Conservation (phyloP, 2,797 vertebrate genomes). For the Geotria australis region DNA sequence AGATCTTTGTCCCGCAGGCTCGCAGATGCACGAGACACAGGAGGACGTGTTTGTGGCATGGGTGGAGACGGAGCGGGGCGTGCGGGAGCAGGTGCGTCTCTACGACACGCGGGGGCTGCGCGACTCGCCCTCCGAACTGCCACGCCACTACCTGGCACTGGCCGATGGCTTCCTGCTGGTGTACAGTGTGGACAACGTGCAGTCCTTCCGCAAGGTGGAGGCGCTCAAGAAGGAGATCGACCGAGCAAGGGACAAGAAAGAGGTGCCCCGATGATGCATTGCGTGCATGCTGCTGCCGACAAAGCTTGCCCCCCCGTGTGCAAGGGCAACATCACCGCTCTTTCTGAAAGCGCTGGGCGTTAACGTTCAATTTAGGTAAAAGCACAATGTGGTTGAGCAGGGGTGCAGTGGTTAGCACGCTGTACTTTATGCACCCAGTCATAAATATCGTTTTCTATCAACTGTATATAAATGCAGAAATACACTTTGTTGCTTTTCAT, state of each 20-base stretch:
- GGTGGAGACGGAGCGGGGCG: slow-evolving; percentile 78
- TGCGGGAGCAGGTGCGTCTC: slow-evolving; percentile 79
- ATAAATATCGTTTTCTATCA: too few relatives aligned
- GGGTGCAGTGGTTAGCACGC: too few relatives aligned
- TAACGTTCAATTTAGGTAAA: too few relatives aligned
- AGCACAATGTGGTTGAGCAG: too few relatives aligned
- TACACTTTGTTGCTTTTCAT: too few relatives aligned
- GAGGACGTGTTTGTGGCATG: slow-evolving; percentile 94
- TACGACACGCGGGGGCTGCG: slow-evolving; percentile 76
- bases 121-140: slow-evolving; percentile 42
- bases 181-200: slow-evolving; percentile 73
- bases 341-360: too few relatives aligned
- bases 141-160: slow-evolving; percentile 74
- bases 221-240: slow-evolving; percentile 90
- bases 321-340: too few relatives aligned
- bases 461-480: too few relatives aligned
- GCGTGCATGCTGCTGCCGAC: too few relatives aligned
- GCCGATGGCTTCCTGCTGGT: slow-evolving; percentile 88
- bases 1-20: too few relatives aligned
- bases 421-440: too few relatives aligned
- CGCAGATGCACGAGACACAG: slow-evolving; percentile 15
- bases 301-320: too few relatives aligned
- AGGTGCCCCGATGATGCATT: slow-evolving; percentile 15
- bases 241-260: slow-evolving; percentile 82
- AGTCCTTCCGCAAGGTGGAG: slow-evolving; percentile 78